Evolutionary conservation across 2,113 vertebrate genomes (phyloP).

Genomic region (Prinia subflava): DNA sequence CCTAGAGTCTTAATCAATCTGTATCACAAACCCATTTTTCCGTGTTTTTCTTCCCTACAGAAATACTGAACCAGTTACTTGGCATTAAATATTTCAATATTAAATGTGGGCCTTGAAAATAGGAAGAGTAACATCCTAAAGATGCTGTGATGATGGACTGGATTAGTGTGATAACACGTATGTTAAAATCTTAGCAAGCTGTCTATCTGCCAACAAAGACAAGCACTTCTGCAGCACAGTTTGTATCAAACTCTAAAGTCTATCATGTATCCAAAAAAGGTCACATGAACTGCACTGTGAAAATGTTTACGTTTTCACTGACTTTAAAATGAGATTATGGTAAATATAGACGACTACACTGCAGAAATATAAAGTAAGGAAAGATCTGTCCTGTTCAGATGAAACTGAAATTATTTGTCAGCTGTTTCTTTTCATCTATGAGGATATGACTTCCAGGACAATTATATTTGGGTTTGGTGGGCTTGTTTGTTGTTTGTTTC

Average conservation of each 20-base stretch:
- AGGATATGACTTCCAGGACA: background rate
- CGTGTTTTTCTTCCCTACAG: background rate
- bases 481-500: background rate
- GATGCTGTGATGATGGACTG: background rate
- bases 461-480: background rate
- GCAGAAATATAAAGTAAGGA: background rate
- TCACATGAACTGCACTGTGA: background rate
- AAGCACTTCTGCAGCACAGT: background rate
- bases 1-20: background rate
- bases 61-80: background rate
- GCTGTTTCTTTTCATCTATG: background rate
- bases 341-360: background rate
- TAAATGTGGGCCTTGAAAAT: background rate
- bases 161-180: background rate
- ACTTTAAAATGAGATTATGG: background rate
- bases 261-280: background rate
- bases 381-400: background rate
- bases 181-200: background rate
- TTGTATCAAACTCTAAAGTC: background rate
- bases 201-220: background rate
- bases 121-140: background rate
- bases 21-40: background rate
- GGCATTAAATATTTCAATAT: background rate
- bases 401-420: background rate
- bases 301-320: background rate